These are phyloP conservation scores for Spodoptera picta DNA, from an alignment of 2,888 invertebrate genomes.

Conservation along the genomic window DNA sequence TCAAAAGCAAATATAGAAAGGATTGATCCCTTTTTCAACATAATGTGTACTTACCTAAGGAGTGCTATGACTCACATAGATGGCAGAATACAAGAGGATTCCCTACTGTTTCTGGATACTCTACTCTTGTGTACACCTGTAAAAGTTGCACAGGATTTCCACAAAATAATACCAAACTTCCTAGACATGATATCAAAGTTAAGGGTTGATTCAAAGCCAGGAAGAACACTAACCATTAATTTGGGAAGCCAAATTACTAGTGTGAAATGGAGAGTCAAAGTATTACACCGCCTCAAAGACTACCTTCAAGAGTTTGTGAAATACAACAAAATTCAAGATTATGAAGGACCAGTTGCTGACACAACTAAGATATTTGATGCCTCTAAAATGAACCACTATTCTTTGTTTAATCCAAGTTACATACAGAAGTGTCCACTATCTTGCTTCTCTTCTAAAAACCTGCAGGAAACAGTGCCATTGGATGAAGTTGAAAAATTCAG, in stretches of 20 bases:
- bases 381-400: constrained; percentile 69
- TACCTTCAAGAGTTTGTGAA: constrained; percentile 76
- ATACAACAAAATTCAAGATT: constrained; percentile 64
- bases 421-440: constrained; percentile 76
- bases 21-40: constrained; percentile 92
- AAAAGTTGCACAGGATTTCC: constrained; percentile 90
- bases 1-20: constrained; percentile 80
- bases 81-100: constrained; percentile 94
- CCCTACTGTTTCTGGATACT: constrained; percentile 93
- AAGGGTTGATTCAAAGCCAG: constrained; percentile 90
- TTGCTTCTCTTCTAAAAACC: constrained; percentile 79
- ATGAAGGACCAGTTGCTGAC: constrained; percentile 45
- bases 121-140: constrained; percentile 91
- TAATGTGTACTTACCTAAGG: constrained; percentile 93
- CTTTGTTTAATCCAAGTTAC: constrained; percentile 73
- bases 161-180: constrained; percentile 93
- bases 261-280: constrained; percentile 93
- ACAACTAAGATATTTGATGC: constrained; percentile 67
- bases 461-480: constrained; percentile 67
- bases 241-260: constrained; percentile 92
- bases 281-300: constrained; percentile 91
- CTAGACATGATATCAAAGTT: constrained; percentile 95
- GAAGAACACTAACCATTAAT: constrained; percentile 91
- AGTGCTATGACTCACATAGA: constrained; percentile 97
- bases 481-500: constrained; percentile 87